phyloP scores from a whole-genome alignment of 2,797 vertebrate species.

The Myiothlypis coronata region DNA sequence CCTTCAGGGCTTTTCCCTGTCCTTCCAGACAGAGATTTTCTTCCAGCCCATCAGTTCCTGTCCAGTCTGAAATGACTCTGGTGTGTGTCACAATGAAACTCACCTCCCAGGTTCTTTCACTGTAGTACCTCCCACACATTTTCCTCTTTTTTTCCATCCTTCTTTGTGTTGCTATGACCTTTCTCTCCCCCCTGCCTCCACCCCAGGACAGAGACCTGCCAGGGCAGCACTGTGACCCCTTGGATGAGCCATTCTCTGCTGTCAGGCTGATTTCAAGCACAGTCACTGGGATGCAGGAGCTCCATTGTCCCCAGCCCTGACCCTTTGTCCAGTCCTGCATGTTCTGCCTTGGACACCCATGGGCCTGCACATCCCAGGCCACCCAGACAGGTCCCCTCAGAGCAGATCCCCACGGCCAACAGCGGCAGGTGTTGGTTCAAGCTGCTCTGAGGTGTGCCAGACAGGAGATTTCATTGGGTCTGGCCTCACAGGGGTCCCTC shows the following conservation, averaged over 20 bases:
- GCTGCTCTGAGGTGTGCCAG: not conserved
- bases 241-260: fast-evolving
- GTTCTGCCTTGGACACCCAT: not conserved
- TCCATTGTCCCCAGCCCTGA: not conserved
- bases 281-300: not conserved
- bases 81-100: not conserved
- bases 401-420: not conserved
- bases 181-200: not conserved
- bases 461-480: not conserved
- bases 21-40: not conserved
- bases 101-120: not conserved
- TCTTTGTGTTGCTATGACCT: not conserved
- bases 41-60: not conserved
- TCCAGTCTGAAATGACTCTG: not conserved
- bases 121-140: fast-evolving
- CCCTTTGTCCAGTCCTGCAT: not conserved
- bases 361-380: not conserved
- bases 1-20: not conserved
- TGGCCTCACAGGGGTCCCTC: not conserved
- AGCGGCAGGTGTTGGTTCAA: not conserved
- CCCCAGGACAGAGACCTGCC: not conserved
- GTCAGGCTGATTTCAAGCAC: not conserved
- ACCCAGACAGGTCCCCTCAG: not conserved
- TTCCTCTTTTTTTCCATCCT: not conserved
- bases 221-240: fast-evolving